These are phyloP conservation scores for Ametastegia equiseti DNA, from an alignment of 2,888 invertebrate species.

Conservation along the genomic window DNA sequence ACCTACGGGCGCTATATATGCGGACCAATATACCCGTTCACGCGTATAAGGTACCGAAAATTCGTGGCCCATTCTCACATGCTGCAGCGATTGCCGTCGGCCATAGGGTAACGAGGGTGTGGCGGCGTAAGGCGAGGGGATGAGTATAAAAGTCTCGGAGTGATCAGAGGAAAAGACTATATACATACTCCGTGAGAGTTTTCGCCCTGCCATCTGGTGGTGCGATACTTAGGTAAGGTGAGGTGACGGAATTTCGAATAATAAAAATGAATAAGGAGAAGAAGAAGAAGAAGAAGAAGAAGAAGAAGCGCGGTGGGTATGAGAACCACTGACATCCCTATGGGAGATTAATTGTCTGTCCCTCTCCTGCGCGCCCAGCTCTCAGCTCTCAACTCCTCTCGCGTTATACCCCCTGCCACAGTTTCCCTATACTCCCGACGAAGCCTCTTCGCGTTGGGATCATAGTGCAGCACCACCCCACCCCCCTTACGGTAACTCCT, in stretches of 20 bases:
- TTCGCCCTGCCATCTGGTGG: background rate
- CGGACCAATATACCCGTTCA: background rate
- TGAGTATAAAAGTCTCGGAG: background rate
- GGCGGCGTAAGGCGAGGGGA: background rate
- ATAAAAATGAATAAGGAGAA: slow-evolving; percentile 21
- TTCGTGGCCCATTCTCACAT: slow-evolving; percentile 14
- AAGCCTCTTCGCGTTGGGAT: slow-evolving; percentile 59
- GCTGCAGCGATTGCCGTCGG: background rate
- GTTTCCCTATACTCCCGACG: slow-evolving; percentile 40
- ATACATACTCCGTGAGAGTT: background rate
- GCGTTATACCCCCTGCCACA: background rate
- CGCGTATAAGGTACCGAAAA: slow-evolving; percentile 8
- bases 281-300: background rate
- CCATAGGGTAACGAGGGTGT: background rate
- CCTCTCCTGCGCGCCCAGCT: slow-evolving; percentile 16
- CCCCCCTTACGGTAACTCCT: slow-evolving; percentile 51
- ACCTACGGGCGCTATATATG: background rate
- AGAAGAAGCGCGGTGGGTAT: background rate
- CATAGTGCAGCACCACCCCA: slow-evolving; percentile 63
- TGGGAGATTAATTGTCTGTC: slow-evolving; percentile 48
- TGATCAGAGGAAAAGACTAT: background rate
- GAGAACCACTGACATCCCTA: slow-evolving; percentile 39
- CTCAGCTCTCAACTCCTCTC: background rate
- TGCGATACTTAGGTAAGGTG: background rate
- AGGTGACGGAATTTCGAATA: slow-evolving; percentile 36